Base-by-base conservation (phyloP, 2,113 vertebrate species). In the Sminthopsis crassicaudata region DNA sequence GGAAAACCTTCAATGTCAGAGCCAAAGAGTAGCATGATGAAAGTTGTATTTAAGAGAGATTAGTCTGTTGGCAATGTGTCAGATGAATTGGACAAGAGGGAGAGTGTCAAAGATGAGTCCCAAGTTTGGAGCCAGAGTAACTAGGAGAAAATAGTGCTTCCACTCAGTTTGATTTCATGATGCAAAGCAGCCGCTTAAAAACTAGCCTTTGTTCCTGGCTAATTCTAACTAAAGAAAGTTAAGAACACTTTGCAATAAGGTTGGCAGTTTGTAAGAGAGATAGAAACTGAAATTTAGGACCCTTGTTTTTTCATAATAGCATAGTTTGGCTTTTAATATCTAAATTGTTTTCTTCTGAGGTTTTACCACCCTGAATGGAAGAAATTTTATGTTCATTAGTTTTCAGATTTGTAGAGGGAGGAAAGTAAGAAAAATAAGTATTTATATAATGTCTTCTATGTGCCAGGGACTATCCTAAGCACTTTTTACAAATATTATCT, bases 101-200 rank as follows among this genome's bases (percentile, higher is more conserved):
- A 91, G 7, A 84, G 91, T 90, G 94, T 95, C 14, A n/a, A 93
- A 93, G 27, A 42, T 48, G 26, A 92, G 30, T 94, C 46, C 93
- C 2, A 19, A 93, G 1, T 4, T 36, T 76, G 24, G 24, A 88
- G 8, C 23, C 53, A 94, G 94, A 93, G 10, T 84, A 51, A 19
- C 53, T 10, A 26, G 3, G 53, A 76, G 24, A 46, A 51, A 12
- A 46, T 25, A 14, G 14, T 89, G 10, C 3, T 25, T 50, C 46
- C 22, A 0, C 4, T 57, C 30, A 36, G 3, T 2, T 89, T 30
- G 36, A 76, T n/a, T 42, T 84, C n/a, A 84, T 84, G 67, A 84
- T 84, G 67, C n/a, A 42, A 84, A 84, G 42, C 67, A 84, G 67
- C 67, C 67, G 67, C n/a, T 84, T 84, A n/a, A 84, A 84, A 84